Conservation (phyloP, 2,888 invertebrate species). For the Endomychus coccineus region DNA sequence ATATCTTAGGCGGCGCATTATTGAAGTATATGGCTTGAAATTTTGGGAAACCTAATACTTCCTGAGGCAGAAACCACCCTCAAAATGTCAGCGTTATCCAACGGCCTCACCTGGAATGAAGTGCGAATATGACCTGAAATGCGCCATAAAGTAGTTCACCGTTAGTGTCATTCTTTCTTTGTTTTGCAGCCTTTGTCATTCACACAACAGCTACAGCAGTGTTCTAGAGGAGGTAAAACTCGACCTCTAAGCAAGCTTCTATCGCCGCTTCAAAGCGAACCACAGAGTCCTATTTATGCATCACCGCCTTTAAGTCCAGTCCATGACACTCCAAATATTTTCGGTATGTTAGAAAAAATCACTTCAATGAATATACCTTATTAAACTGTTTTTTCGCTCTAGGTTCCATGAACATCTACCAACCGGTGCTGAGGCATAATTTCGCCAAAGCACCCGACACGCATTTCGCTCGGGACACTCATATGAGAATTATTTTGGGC, state of each 20-base stretch:
- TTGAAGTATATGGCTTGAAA: too few relatives aligned
- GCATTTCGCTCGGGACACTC: slow-evolving; percentile 83
- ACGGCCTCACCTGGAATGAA: too few relatives aligned
- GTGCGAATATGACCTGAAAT: too few relatives aligned
- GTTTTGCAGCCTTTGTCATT: slow-evolving; percentile 68
- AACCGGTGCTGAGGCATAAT: slow-evolving; percentile 42
- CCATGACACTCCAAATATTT: slow-evolving; percentile 40
- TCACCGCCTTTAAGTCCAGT: slow-evolving; percentile 58
- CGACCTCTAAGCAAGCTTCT: slow-evolving; percentile 57
- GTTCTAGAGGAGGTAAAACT: slow-evolving; percentile 61
- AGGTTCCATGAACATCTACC: slow-evolving; percentile 43
- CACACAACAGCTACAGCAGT: slow-evolving; percentile 86
- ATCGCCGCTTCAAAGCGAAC: slow-evolving; percentile 56
- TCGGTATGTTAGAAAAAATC: slow-evolving; percentile 30
- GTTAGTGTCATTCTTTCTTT: too few relatives aligned
- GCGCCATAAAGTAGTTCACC: too few relatives aligned
- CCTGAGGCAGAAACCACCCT: too few relatives aligned
- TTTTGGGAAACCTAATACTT: too few relatives aligned
- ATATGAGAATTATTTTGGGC: slow-evolving; percentile 78
- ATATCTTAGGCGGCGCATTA: too few relatives aligned
- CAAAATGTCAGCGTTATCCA: too few relatives aligned
- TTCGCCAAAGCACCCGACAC: slow-evolving; percentile 57
- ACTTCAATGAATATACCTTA: not conserved
- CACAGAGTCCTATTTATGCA: slow-evolving; percentile 63
- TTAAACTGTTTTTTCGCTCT: not conserved